These are phyloP conservation scores for Gila orcuttii DNA, from an alignment of 2,113 vertebrate genomes.

Conservation along the genomic window DNA sequence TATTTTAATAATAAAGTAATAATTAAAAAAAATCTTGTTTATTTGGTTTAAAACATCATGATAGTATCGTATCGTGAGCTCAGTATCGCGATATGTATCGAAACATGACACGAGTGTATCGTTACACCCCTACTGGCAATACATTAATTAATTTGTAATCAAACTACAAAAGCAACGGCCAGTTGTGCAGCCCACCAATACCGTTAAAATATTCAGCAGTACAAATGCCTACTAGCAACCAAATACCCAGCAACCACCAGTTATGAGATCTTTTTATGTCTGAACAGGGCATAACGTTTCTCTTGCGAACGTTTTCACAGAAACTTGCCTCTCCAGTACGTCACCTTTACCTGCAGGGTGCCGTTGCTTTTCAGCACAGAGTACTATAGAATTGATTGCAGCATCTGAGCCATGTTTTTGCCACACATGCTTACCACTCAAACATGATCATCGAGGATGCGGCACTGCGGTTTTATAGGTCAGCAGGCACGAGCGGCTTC, in stretches of 20 bases:
- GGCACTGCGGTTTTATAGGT: constrained; percentile 57
- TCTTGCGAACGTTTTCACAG: background rate
- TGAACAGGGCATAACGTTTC: background rate
- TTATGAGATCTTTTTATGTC: background rate
- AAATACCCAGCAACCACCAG: background rate
- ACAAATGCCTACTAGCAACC: background rate
- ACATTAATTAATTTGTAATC: background rate
- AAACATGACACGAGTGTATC: no score
- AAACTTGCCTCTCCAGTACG: background rate
- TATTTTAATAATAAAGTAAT: no score
- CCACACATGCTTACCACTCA: constrained; percentile 38
- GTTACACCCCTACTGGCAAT: no score
- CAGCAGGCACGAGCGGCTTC: constrained; percentile 42
- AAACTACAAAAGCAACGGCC: background rate
- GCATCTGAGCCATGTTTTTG: constrained; percentile 39
- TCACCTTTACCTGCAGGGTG: background rate
- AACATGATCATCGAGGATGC: constrained; percentile 39
- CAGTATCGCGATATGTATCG: no score
- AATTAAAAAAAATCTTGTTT: no score
- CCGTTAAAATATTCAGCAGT: background rate
- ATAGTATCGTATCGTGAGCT: no score
- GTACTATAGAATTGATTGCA: constrained; percentile 31
- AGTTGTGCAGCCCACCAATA: background rate
- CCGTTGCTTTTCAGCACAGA: constrained; percentile 7
- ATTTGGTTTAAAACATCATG: no score